A percentile compares a stretch with the other conserved stretches of the same genome.
These are phyloP conservation scores for Hydrocynus forskahlii DNA, from an alignment of 2,797 vertebrate species.

Conservation along the genomic window DNA sequence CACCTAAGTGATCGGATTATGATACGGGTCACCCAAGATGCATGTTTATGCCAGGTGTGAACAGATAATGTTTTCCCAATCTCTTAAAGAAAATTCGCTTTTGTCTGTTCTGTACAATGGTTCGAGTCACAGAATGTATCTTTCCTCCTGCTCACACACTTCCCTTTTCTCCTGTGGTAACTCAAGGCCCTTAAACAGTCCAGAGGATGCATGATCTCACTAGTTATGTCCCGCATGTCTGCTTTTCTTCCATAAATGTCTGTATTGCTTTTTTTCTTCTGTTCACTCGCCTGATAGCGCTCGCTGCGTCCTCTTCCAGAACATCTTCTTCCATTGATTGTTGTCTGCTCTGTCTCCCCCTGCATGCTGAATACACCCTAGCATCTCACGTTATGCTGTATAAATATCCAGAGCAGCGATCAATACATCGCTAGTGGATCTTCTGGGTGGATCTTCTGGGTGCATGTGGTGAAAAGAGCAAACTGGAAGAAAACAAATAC, in stretches of 20 bases:
- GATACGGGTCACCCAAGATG: no score
- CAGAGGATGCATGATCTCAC: background rate
- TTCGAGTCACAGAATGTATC: background rate
- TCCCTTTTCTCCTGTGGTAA: background rate
- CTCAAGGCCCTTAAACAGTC: background rate
- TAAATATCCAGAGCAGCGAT: background rate
- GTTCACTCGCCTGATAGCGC: background rate
- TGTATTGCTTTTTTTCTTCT: background rate
- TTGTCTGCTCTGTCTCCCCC: background rate
- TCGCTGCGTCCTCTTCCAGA: background rate
- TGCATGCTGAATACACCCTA: constrained; percentile 18
- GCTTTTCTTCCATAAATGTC: background rate
- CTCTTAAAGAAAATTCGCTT: no score
- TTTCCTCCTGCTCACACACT: background rate
- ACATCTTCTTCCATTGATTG: background rate
- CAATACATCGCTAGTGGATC: background rate
- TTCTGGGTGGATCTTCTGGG: no score
- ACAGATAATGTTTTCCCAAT: no score
- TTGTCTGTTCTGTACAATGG: no score
- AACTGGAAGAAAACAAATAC: background rate
- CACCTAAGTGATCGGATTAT: no score
- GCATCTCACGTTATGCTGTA: background rate
- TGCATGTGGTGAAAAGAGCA: background rate
- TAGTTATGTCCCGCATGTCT: constrained; percentile 5
- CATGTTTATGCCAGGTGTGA: no score